Base-by-base conservation (phyloP, 2,797 vertebrate species). In the Takifugu ocellatus region DNA sequence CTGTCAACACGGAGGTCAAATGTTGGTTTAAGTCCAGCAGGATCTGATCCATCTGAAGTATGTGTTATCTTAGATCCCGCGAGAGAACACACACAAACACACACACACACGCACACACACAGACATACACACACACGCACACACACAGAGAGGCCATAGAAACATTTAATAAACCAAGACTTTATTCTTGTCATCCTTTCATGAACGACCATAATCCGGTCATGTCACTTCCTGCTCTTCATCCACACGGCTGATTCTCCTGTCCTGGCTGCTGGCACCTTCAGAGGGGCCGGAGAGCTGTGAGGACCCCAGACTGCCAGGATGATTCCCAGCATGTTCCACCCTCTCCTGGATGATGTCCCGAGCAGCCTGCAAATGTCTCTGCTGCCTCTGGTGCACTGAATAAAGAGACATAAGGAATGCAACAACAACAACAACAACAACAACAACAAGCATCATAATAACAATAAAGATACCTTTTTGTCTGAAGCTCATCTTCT, bases 301-400 rank as follows among this genome's bases (percentile, higher is more conserved):
- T 4, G 72, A 56, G 12, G 14, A 5, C 8, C 21, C 64, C 1
- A 31, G 39, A 11, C 50, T 45, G 25, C 26, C 12, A 1, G 47
- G 55, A 45, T 26, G 47, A 4, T 25, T 51, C 42, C 46, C 66
- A 51, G 63, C 17, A n/a, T 26, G 25, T 46, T 87, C 82, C 0
- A 76, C 76, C 29, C 55, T 42, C 2, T 59, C 27, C 10, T 93
- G 86, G 78, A 98, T 88, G 77, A 97, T 77, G 36, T 70, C 83
- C 47, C 88, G 93, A 66, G 94, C 95, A 5, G 94, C 94, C 0
- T 85, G 76, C 58, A 96, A 79, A 73, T 96, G 94, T 70, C 90
- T 91, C 5, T 81, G 87, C 86, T 98, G 94, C 54, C 85, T 92
- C 3, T 83, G 89, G 57, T 83, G 92, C 83, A 97, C 97, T 99